Conservation (phyloP, 2,888 invertebrate genomes). For the Amitus sp. region DNA sequence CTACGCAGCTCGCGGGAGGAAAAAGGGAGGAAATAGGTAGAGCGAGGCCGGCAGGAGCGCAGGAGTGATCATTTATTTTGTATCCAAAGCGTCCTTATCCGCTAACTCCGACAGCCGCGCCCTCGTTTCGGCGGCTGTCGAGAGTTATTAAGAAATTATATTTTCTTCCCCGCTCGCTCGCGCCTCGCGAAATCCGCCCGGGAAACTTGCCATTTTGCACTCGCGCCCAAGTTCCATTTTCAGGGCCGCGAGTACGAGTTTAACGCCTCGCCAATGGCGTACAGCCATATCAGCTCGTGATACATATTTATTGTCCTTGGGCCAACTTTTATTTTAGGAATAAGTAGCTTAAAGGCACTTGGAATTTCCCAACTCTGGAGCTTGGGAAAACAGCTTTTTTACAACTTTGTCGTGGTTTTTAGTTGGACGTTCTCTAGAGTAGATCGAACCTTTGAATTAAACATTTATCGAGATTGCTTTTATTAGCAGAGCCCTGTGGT, state of each 20-base stretch:
- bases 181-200: conserved; percentile 13
- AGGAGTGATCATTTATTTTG: conserved; percentile 61
- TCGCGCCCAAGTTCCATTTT: conserved; percentile 1
- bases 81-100: conserved; percentile 50
- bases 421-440: background rate
- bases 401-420: background rate
- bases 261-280: conserved; percentile 3
- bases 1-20: conserved; percentile 30
- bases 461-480: conserved; percentile 28
- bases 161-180: conserved; percentile 6
- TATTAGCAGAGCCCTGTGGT: conserved; percentile 31
- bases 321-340: conserved; percentile 2
- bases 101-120: conserved; percentile 32
- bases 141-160: conserved; percentile 19
- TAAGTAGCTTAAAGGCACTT: conserved; percentile 2
- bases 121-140: conserved; percentile 15
- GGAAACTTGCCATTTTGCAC: conserved; percentile 14
- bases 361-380: background rate
- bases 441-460: conserved; percentile 11
- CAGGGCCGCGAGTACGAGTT: conserved; percentile 1
- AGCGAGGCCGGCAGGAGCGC: conserved; percentile 36
- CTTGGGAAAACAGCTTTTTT: background rate
- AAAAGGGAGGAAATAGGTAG: conserved; percentile 4
- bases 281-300: conserved; percentile 1
- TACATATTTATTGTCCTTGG: background rate